phyloP scores from a whole-genome alignment of 2,888 invertebrate genomes.

The Heliconius ismenius region DNA sequence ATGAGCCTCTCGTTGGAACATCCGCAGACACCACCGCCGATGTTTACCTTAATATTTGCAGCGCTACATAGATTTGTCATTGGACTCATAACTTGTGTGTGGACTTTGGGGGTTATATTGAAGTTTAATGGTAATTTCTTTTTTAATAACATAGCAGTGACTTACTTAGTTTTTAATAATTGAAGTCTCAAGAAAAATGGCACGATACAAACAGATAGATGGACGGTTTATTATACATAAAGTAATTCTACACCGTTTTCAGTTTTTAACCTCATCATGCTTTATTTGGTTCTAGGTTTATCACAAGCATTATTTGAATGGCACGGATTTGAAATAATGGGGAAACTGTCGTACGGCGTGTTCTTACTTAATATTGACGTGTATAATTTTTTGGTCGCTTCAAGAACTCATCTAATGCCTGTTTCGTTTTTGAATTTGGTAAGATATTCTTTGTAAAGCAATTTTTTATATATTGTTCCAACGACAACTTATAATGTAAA shows the following conservation, averaged over 20 bases:
- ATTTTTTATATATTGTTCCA: too few relatives aligned
- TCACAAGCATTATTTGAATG: background rate
- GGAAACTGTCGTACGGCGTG: conserved; percentile 44
- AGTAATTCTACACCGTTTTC: too few relatives aligned
- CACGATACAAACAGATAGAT: too few relatives aligned
- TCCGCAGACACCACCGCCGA: background rate
- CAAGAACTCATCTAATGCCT: conserved; percentile 29
- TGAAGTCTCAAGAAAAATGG: too few relatives aligned
- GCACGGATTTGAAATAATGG: conserved; percentile 45
- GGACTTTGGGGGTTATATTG: background rate
- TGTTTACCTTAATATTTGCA: background rate
- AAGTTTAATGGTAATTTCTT: conserved; percentile 16
- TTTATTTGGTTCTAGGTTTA: background rate
- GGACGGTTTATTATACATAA: too few relatives aligned
- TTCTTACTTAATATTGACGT: conserved; percentile 42
- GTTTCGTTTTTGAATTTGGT: conserved; percentile 42
- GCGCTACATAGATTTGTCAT: background rate
- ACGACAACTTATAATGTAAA: too few relatives aligned
- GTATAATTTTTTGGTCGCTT: conserved; percentile 31
- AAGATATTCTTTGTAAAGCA: conserved; percentile 2
- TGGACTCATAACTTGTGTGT: background rate
- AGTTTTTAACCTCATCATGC: background rate
- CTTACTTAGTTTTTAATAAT: too few relatives aligned
- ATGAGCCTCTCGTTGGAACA: background rate
- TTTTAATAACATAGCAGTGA: background rate